These are phyloP conservation scores for Torymus texanus DNA, from an alignment of 2,888 invertebrate species.

Conservation along the genomic window DNA sequence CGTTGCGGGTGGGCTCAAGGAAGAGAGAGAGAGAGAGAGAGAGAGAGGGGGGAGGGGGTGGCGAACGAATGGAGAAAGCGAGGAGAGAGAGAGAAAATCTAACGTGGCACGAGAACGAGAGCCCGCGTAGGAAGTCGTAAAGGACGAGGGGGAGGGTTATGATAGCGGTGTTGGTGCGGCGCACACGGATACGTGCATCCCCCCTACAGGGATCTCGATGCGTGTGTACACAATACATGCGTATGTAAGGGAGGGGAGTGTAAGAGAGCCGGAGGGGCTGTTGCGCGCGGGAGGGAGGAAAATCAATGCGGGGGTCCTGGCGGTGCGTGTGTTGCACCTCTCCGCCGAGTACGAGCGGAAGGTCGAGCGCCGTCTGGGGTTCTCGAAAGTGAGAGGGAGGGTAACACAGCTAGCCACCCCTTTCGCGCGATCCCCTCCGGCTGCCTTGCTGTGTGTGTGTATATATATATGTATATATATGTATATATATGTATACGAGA, in stretches of 20 bases:
- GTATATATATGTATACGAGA: too few species aligned
- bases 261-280: conserved; percentile 35
- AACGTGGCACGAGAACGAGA: conserved; percentile 41
- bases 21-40: conserved; percentile 30
- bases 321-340: conserved; percentile 61
- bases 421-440: neutral
- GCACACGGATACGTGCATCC: conserved; percentile 3
- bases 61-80: conserved; percentile 58
- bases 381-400: neutral
- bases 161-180: neutral
- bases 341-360: conserved; percentile 59
- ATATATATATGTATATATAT: too few species aligned
- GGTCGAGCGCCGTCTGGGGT: conserved; percentile 12
- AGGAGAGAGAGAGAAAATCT: conserved; percentile 44
- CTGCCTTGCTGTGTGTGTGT: too few species aligned
- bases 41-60: conserved; percentile 57
- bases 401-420: conserved; percentile 2
- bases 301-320: conserved; percentile 69
- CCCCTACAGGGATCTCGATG: neutral
- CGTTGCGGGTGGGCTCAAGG: conserved; percentile 53
- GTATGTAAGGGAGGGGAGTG: neutral
- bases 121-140: conserved; percentile 33
- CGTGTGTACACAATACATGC: neutral
- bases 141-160: neutral
- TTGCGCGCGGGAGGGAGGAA: conserved; percentile 60